phyloP scores from a whole-genome alignment of 2,113 vertebrate species.

The Paradisaea rubra region DNA sequence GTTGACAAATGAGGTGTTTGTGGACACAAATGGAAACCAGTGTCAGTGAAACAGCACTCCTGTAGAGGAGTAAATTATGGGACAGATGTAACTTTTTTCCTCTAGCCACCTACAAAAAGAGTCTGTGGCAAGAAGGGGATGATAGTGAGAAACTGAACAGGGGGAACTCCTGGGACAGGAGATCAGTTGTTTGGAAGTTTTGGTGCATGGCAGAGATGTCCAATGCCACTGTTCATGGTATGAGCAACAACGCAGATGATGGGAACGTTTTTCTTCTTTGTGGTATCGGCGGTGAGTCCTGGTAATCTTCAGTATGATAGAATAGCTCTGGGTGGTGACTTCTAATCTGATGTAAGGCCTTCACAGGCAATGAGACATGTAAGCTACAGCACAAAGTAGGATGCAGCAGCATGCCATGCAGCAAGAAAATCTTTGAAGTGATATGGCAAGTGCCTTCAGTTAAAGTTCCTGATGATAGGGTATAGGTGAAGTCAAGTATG shows the following conservation, averaged over 20 bases:
- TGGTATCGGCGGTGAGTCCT: fast-evolving
- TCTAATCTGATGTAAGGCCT: neutral
- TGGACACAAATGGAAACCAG: neutral
- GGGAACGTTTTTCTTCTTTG: neutral
- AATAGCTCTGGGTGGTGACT: neutral
- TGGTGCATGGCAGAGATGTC: neutral
- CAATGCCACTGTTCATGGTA: neutral
- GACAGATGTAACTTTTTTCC: neutral
- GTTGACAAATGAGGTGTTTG: neutral
- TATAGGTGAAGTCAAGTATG: neutral
- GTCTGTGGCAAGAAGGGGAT: neutral
- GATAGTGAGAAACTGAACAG: neutral
- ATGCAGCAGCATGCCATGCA: neutral
- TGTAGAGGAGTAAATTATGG: neutral
- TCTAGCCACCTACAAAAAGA: neutral
- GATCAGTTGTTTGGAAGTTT: neutral
- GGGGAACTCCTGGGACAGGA: neutral
- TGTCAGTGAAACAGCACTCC: neutral
- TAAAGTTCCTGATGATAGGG: neutral
- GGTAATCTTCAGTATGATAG: neutral
- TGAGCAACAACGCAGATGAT: neutral
- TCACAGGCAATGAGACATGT: neutral
- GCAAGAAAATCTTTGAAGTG: neutral
- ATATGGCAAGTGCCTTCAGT: neutral
- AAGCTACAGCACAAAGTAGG: neutral